Base-by-base conservation (phyloP, 2,888 invertebrate species). In the Helobdella robusta region DNA sequence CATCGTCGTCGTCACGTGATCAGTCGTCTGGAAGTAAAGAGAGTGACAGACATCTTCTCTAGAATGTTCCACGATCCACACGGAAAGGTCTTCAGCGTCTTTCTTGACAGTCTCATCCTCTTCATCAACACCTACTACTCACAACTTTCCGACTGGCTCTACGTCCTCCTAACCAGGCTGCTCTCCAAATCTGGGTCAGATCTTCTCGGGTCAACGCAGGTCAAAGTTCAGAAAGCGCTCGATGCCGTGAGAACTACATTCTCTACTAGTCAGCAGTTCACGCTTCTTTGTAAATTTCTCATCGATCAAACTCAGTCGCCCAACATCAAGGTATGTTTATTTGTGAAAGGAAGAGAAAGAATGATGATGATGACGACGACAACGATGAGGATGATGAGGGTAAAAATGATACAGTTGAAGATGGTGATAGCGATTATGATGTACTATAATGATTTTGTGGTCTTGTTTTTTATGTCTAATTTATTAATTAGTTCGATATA, bases 41-140 rank as follows among this genome's bases (percentile, higher is more conserved):
- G 88, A 70, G 85, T 93, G n/a, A 89, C 91, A 0, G 94, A 95
- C 73, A 87, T 91, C 69, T 89, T 94, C 75, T 89, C 91, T 69
- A 89, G 91, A 82, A 91, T 95, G 90, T 94, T 97, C 79, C 91
- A 92, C 84, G 95, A 97, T 80, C 89, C 92, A 2, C 91, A 95
- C 82, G 85, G 93, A 73, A 89, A 91, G 82, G 92, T 93, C 71
- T 89, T 95, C 81, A 89, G 89, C 59, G 82, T 94, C 68, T 91
- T 94, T 79, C 82, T 95, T 76, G 97, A 97, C 77, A 89, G 92
- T 0, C 85, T 97, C 48, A 89, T 89, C 74, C 93, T 93, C 77
- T 83, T 95, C 74, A 86, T 97, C 64, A 83, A 86, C 68, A 85
- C 87, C 46, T 91, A 97, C 80, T 87, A 87, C 76, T 85, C 85